phyloP scores from a whole-genome alignment of 2,888 invertebrate species.

The Sepioteuthis lessoniana region DNA sequence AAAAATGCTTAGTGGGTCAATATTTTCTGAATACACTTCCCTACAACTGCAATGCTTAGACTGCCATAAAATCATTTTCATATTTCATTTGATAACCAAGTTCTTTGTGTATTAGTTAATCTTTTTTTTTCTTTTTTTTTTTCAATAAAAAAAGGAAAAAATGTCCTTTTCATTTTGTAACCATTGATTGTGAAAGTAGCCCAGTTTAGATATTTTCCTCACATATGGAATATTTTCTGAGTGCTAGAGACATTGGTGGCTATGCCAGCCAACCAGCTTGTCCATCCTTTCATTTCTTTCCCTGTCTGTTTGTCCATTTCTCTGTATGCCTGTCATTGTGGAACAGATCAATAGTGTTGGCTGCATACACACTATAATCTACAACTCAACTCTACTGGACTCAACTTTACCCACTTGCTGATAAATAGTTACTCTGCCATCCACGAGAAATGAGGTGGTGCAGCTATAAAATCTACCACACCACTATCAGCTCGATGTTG shows the following conservation, averaged over 20 bases:
- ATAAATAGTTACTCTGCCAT: constrained; percentile 21
- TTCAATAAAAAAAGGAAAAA: too few relatives aligned
- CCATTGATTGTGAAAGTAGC: too few relatives aligned
- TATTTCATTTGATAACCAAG: too few relatives aligned
- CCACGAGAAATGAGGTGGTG: background rate
- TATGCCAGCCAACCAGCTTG: background rate
- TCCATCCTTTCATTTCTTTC: background rate
- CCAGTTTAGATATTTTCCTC: background rate
- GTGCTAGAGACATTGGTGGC: background rate
- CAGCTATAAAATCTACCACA: background rate
- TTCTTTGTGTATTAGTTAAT: too few relatives aligned
- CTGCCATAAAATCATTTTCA: too few relatives aligned
- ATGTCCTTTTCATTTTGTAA: too few relatives aligned
- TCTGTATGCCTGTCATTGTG: background rate
- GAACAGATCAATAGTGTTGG: constrained; percentile 6
- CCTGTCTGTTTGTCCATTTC: background rate
- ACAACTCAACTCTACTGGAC: background rate
- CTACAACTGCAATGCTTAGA: too few relatives aligned
- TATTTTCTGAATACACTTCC: too few relatives aligned
- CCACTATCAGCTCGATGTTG: background rate
- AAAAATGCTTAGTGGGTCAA: too few relatives aligned
- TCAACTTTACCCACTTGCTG: background rate
- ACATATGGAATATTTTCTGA: constrained; percentile 24
- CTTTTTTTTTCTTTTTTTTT: too few relatives aligned
- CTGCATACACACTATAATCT: background rate